These are phyloP conservation scores for Vespertilio murinus DNA, from an alignment of 2,797 vertebrate species.

Conservation along the genomic window DNA sequence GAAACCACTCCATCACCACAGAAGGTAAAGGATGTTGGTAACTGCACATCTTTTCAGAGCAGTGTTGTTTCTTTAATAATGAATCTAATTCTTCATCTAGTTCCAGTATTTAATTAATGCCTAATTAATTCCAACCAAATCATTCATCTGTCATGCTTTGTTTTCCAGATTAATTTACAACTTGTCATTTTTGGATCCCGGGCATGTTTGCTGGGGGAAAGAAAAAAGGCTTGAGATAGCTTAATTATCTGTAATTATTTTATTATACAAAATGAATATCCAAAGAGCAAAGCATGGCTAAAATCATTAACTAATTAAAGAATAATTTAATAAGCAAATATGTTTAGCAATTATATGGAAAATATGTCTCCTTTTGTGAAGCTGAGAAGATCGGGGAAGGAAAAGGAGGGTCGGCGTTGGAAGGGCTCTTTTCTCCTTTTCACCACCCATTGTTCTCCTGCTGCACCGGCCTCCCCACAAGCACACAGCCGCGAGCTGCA, in stretches of 20 bases:
- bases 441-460: conserved; percentile 54
- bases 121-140: conserved; percentile 96
- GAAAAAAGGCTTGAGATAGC: conserved; percentile 91
- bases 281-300: conserved; percentile 86
- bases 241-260: conserved; percentile 96
- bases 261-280: conserved; percentile 88
- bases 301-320: conserved; percentile 90
- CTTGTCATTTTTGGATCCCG: conserved; percentile 92
- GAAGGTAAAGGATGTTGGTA: conserved; percentile 84
- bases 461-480: conserved; percentile 54
- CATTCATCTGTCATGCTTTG: conserved; percentile 95
- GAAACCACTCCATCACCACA: conserved; percentile 79
- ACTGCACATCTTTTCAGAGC: conserved; percentile 82
- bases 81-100: conserved; percentile 91
- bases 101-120: conserved; percentile 91
- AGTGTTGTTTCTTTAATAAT: conserved; percentile 84
- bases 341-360: conserved; percentile 82
- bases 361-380: conserved; percentile 81
- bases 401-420: conserved; percentile 60
- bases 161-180: conserved; percentile 96
- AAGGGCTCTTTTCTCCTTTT: conserved; percentile 55
- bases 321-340: conserved; percentile 89
- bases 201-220: conserved; percentile 88
- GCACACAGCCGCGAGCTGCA: conserved; percentile 25
- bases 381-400: conserved; percentile 72